Percentiles rank a stretch among this genome's conserved stretches.
phyloP scores from a whole-genome alignment of 53 echinoderm and acorn worm genomes.

The Antedon mediterranea region DNA sequence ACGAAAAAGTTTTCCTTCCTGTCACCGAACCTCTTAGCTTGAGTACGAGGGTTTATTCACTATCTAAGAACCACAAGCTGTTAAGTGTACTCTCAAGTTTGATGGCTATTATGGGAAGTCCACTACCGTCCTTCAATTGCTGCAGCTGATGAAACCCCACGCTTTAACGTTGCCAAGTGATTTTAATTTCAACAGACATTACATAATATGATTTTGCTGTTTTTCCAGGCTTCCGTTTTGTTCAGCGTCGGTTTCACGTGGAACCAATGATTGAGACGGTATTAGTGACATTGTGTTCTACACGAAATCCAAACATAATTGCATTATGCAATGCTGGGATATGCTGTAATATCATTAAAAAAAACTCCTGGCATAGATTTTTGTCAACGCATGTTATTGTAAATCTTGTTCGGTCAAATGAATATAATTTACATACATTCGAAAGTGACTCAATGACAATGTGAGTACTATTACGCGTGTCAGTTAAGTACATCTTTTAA shows the following conservation, averaged over 20 bases:
- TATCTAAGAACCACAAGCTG: not conserved
- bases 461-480: too few species aligned
- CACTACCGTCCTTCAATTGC: not conserved
- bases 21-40: not conserved
- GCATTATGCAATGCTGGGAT: not conserved
- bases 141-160: not conserved
- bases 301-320: not conserved
- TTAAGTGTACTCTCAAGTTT: not conserved
- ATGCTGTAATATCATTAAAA: not conserved
- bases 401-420: too few species aligned
- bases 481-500: too few species aligned
- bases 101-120: not conserved
- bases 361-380: too few species aligned
- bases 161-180: not conserved
- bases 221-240: not conserved
- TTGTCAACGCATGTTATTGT: too few species aligned
- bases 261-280: not conserved
- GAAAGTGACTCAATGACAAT: too few species aligned
- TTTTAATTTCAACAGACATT: not conserved
- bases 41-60: not conserved
- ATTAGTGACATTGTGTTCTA: not conserved
- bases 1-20: not conserved
- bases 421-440: too few species aligned
- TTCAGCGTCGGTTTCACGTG: not conserved
- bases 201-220: not conserved